Base-by-base conservation (phyloP, 2,888 invertebrate species). In the Ormyrus labotus region DNA sequence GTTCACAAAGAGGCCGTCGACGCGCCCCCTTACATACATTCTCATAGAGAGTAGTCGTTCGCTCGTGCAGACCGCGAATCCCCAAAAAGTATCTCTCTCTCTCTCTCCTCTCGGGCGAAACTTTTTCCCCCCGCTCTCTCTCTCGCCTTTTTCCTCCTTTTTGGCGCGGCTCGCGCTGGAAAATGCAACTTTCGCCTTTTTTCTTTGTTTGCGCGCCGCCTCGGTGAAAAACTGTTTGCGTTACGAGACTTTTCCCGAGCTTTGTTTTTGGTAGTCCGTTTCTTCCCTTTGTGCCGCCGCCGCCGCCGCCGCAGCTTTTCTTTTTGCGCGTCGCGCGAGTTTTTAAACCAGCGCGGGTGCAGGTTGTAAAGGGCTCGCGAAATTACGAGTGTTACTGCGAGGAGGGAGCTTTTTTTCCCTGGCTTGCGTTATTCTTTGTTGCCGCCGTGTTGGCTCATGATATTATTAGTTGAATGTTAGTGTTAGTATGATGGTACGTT, bases 21-120 rank as follows among this genome's bases (percentile, higher is more conserved):
- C 71, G 60, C 53, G 65, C 83, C 78, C 83, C 81, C 34, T 51
- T 61, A 58, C 51, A 61, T 65, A 63, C 81, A 84, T 83, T 80
- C 83, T 79, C 83, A 83, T 85, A 84, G 84, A 83, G 84, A 83
- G 34, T 34, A 34, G 34, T 34, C 34, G 3, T 34, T 34, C 4
- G 34, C 34, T 83, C 83, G 78, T 84, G 82, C 83, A 2, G 81
- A 80, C 74, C 67, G 48, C 70, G 11, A 84, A 85, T 84, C 82
- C 81, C 83, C 80, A 83, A 84, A 85, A 83, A 83, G 83, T 75
- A 63, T 34, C 34, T 34, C 4, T 34, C 34, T 34, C 34, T 34
- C 34, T 34, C 34, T 34, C 34, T 34, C 34, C n/a, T 48, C 19
- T 47, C 53, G 6, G 48, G 58, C 51, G 61, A 13, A 76, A 76